Evolutionary conservation across 2,888 invertebrate genomes (phyloP).

Genomic region (Pachymerium ferrugineum): DNA sequence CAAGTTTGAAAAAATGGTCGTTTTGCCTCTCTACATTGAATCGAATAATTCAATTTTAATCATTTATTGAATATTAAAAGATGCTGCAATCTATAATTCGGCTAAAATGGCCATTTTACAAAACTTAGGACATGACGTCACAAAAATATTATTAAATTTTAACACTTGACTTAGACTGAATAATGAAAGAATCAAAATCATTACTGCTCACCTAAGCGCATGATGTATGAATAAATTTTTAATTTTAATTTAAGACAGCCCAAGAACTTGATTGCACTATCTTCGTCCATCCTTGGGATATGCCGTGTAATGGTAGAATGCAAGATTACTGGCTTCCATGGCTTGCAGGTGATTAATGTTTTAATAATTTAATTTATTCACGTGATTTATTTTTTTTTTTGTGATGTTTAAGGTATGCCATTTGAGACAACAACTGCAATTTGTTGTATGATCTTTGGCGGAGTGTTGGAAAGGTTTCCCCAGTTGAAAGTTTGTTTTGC

Average conservation of each 20-base stretch:
- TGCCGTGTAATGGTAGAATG: conserved; percentile 51
- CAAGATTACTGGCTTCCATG: conserved; percentile 55
- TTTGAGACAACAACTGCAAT: conserved; percentile 54
- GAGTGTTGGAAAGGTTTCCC: conserved; percentile 51
- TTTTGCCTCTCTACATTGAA: too few relatives aligned
- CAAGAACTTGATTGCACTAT: conserved; percentile 50
- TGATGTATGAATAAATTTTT: not conserved
- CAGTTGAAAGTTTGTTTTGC: conserved; percentile 51
- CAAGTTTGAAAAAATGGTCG: too few relatives aligned
- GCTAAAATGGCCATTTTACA: too few relatives aligned
- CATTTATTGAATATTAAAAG: too few relatives aligned
- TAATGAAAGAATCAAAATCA: too few relatives aligned
- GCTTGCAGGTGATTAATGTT: conserved; percentile 50
- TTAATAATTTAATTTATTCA: not conserved
- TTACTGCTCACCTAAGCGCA: too few relatives aligned
- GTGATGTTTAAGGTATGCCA: conserved; percentile 51
- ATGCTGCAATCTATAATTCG: too few relatives aligned
- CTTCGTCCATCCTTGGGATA: conserved; percentile 59
- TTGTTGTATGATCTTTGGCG: conserved; percentile 53
- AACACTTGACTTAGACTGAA: too few relatives aligned
- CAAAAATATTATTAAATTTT: too few relatives aligned
- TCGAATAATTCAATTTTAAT: not conserved
- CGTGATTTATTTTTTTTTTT: not conserved
- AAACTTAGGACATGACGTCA: too few relatives aligned
- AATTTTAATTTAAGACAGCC: conserved; percentile 46